Evolutionary conservation across 2,888 invertebrate species (phyloP).

Genomic region (Drosophila niveifrons): DNA sequence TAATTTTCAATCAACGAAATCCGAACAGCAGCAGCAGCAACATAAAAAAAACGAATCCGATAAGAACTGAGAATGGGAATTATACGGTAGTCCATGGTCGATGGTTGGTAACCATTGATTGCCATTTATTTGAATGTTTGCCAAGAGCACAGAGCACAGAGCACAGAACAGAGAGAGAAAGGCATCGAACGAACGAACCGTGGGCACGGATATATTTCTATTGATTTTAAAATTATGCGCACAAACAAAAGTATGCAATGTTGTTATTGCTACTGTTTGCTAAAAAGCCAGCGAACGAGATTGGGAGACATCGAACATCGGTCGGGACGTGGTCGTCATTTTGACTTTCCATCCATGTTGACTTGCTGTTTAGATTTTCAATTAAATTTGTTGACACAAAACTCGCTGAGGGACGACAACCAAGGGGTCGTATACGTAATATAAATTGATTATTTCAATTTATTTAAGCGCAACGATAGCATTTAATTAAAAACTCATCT

Average conservation of each 20-base stretch:
- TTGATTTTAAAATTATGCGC: conserved; percentile 85
- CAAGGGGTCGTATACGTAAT: conserved; percentile 69
- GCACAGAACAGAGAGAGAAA: background rate
- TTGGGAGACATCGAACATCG: background rate
- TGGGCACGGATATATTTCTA: conserved; percentile 83
- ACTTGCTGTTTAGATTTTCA: conserved; percentile 82
- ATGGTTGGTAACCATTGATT: conserved; percentile 63
- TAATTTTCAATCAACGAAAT: conserved; percentile 73
- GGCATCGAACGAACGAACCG: conserved; percentile 21
- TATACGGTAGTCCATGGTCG: conserved; percentile 62
- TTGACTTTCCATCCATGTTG: conserved; percentile 70
- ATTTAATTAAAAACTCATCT: conserved; percentile 80
- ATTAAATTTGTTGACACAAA: conserved; percentile 81
- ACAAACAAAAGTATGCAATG: conserved; percentile 78
- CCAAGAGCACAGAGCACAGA: conserved; percentile 40
- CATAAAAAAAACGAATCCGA: conserved; percentile 29
- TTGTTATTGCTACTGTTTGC: conserved; percentile 54
- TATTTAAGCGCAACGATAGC: conserved; percentile 80
- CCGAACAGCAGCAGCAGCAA: conserved; percentile 14
- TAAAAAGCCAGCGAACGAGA: conserved; percentile 25
- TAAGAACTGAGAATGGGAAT: conserved; percentile 42
- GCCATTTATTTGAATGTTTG: conserved; percentile 74
- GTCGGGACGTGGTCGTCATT: conserved; percentile 51
- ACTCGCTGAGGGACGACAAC: conserved; percentile 12
- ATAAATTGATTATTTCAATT: conserved; percentile 79